Base-by-base conservation (phyloP, 1,140 invertebrate species). In the Drosophila takahashii region DNA sequence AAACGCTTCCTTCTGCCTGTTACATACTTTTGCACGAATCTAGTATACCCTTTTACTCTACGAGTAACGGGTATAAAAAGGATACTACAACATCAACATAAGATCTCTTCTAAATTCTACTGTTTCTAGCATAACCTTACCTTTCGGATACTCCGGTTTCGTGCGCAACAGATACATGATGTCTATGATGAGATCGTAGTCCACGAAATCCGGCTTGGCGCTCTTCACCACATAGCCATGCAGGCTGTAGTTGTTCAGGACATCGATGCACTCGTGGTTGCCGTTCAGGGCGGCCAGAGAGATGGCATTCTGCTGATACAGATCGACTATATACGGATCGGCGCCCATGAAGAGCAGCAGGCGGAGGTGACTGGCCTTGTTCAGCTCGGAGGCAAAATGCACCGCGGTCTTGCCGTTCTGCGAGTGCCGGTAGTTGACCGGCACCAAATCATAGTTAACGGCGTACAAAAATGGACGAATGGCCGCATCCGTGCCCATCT, bases 341-440 rank as follows among this genome's bases (percentile, higher is more conserved):
- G 96, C 96, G 10, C 95, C 96, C 37, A 96, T 90, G 53, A 93
- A 94, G 3, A 97, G 83, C 4, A 97, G 85, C 57, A 95, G 93
- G 60, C 96, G 95, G 0, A 95, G 93, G 26, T 94, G 93, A 32
- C 94, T 93, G 8, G 94, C 61, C 57, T 94, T 94, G 13, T 95
- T 95, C 57, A 94, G 91, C 7, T 94, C 95, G 18, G 95, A 93
- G 7, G 95, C 95, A 6, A 96, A 94, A 94, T 96, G 96, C n/a
- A 96, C 92, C 0, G 95, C 93, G 13, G 95, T 96, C 1, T 95
- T 94, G 29, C 93, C 94, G 2, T 95, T 96, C 26, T 94, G 92
- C 4, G 94, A 94, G 87, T 97, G 96, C 66, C 94, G 94, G 80
- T 95, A 95, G 86, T 95, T 94, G 1, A 95, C 93, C 1, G 94